Base-by-base conservation (phyloP, 2,113 vertebrate genomes). In the Cyanoliseus patagonus region DNA sequence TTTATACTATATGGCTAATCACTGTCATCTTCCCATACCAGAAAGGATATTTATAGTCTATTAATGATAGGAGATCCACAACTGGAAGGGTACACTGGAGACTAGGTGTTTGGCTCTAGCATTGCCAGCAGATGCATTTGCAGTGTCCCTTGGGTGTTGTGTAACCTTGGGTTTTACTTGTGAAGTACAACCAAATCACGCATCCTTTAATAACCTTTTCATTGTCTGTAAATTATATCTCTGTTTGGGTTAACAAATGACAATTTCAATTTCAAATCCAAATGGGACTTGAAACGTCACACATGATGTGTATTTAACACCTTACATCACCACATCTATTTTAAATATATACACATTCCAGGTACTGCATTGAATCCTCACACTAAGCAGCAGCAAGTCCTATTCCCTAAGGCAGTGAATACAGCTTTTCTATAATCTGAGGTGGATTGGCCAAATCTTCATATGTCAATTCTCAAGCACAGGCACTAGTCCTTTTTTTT, bases 201-300 rank as follows among this genome's bases (percentile, higher is more conserved):
- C 82, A 61, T 61, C 69, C 68, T 63, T 86, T 31, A 57, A 51
- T n/a, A 33, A 46, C 35, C 47, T 91, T 94, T 94, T 95, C 91
- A 90, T 17, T 67, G 46, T 20, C 57, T 85, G 85, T 92, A 37
- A 51, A n/a, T 86, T 67, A 41, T 59, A 51, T 37, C 73, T 82
- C 53, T 53, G 69, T 90, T 81, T 51, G 90, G 94, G 84, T 93
- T 94, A 92, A 33, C 68, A 95, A 95, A 85, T 91, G 94, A 97
- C 94, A 93, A 92, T 95, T 95, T 83, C 51, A 92, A 96, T 97
- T 98, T 97, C 87, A 95, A 96, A 96, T 90, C 96, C 97, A 97
- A 98, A 98, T 94, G 95, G 86, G 73, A 91, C 67, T n/a, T 59
- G 92, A 78, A 86, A 59, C 94, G 96, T 94, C 92, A 92, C 46